A percentile compares a stretch with the other conserved stretches of the same genome.
These are phyloP conservation scores for Myodes glareolus DNA, from an alignment of 2,113 vertebrate genomes.

Conservation along the genomic window DNA sequence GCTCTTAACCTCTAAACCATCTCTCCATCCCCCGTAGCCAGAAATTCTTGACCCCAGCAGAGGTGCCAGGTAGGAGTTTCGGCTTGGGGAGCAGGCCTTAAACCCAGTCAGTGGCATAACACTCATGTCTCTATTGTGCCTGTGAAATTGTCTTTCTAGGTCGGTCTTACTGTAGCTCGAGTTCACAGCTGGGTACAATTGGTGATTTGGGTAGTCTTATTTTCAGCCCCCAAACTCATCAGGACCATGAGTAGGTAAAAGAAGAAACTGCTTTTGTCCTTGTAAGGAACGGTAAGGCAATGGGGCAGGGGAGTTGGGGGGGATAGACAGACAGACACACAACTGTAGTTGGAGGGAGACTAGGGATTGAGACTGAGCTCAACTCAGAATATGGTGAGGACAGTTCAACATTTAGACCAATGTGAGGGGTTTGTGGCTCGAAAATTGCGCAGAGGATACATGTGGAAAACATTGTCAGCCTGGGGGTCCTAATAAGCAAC, in stretches of 20 bases:
- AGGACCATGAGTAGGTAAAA: background rate
- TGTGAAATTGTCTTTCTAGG: background rate
- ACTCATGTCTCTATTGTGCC: background rate
- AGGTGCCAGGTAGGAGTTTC: background rate
- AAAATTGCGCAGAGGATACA: too few species aligned
- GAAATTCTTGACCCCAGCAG: background rate
- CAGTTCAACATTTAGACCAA: background rate
- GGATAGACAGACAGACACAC: too few species aligned
- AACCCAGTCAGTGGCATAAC: too few species aligned
- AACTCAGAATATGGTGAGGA: background rate
- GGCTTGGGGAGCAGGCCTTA: background rate
- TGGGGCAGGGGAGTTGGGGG: fast-evolving
- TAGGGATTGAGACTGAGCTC: background rate
- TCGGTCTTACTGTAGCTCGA: background rate
- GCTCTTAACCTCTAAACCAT: background rate
- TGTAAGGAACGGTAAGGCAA: background rate
- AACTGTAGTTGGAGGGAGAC: background rate
- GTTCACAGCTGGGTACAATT: background rate
- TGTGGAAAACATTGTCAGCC: background rate
- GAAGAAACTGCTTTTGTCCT: background rate
- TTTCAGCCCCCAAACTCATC: background rate
- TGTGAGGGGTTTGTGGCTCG: too few species aligned
- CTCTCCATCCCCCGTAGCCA: background rate
- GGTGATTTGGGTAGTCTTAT: background rate
- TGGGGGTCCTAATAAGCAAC: background rate